Evolutionary conservation across 2,797 vertebrate species (phyloP).

Genomic region (Zonotrichia albicollis): DNA sequence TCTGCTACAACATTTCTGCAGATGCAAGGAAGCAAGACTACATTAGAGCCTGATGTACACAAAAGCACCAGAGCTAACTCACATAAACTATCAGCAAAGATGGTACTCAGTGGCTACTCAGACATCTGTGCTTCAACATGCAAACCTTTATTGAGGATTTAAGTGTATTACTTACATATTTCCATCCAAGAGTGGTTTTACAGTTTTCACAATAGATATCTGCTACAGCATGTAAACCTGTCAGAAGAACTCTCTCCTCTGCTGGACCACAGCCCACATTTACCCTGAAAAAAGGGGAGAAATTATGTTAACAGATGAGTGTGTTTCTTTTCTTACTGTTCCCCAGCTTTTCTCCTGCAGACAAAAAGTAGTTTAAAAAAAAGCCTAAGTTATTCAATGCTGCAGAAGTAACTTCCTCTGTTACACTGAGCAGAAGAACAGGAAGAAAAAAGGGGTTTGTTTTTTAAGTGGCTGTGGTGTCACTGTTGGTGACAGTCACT

Average conservation of each 20-base stretch:
- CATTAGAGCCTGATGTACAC: background rate
- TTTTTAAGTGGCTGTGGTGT: background rate
- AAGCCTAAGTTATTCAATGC: background rate
- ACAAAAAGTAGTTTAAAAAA: background rate
- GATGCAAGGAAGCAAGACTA: background rate
- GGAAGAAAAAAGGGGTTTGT: background rate
- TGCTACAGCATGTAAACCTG: conserved; percentile 94
- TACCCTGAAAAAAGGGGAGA: conserved; percentile 78
- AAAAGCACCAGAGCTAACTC: background rate
- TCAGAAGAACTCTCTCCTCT: conserved; percentile 95
- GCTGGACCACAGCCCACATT: conserved; percentile 97
- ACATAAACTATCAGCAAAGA: background rate
- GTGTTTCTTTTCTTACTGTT: background rate
- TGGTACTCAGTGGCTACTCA: background rate
- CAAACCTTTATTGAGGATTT: background rate
- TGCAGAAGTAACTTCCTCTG: background rate
- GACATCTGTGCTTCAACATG: background rate
- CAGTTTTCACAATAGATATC: conserved; percentile 99
- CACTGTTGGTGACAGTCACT: background rate
- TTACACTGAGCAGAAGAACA: background rate
- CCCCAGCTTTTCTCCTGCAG: background rate
- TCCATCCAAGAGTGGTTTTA: conserved; percentile 98
- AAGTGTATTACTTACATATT: conserved; percentile 86
- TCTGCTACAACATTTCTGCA: background rate
- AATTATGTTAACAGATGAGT: background rate